A percentile compares a stretch with the other conserved stretches of the same genome.
phyloP scores from a whole-genome alignment of 2,113 vertebrate species.

The Acanthochromis polyacanthus region DNA sequence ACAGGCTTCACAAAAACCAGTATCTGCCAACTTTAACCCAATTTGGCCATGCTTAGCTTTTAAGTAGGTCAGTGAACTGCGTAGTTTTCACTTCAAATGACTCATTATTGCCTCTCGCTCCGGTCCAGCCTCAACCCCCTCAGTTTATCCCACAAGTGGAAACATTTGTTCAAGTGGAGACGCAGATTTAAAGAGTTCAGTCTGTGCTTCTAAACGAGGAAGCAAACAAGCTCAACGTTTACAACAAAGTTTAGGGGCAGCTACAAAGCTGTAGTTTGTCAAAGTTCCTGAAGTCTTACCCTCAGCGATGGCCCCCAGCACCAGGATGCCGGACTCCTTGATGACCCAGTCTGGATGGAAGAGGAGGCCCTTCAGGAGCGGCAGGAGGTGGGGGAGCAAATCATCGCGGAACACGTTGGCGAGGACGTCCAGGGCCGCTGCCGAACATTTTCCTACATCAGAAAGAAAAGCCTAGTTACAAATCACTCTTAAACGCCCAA shows the following conservation, averaged over 20 bases:
- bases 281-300: constrained; percentile 75
- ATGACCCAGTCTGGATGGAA: constrained; percentile 97
- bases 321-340: constrained; percentile 96
- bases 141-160: no score
- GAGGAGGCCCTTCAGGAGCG: constrained; percentile 93
- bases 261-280: neutral
- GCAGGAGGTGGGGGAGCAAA: constrained; percentile 93
- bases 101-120: no score
- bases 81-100: no score
- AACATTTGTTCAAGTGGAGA: no score
- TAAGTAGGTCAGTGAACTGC: no score
- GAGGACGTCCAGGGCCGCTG: constrained; percentile 92
- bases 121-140: no score
- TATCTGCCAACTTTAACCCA: no score
- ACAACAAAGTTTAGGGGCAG: neutral
- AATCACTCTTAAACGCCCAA: no score
- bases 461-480: neutral
- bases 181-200: no score
- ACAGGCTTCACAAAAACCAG: no score
- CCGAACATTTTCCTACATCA: constrained; percentile 92
- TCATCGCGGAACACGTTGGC: constrained; percentile 97
- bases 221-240: neutral
- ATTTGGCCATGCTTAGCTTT: no score
- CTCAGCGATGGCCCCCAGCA: constrained; percentile 94
- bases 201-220: no score